These are phyloP conservation scores for Anoplolepis gracilipes DNA, from an alignment of 1,140 invertebrate genomes.

Conservation along the genomic window DNA sequence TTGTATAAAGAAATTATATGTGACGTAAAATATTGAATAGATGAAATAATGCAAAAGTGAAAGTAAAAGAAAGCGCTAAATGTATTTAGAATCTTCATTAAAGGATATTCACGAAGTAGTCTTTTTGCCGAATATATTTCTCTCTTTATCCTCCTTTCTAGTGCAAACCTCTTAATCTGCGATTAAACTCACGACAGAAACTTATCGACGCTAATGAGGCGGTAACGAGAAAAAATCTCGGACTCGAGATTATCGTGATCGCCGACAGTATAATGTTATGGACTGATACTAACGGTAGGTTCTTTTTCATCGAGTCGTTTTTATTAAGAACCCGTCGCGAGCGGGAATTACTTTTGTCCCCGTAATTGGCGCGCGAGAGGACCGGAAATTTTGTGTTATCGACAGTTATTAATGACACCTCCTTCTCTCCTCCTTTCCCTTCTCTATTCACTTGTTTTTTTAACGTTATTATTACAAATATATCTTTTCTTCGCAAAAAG, in stretches of 20 bases:
- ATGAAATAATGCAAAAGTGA: not conserved
- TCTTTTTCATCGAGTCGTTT: slow-evolving; percentile 42
- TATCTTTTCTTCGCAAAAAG: not conserved
- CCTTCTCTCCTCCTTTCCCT: not conserved
- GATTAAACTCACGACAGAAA: slow-evolving; percentile 38
- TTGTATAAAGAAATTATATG: not conserved
- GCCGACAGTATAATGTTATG: slow-evolving; percentile 46
- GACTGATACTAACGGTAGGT: slow-evolving; percentile 35
- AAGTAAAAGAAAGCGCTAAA: not conserved
- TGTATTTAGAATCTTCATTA: not conserved
- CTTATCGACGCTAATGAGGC: slow-evolving; percentile 55
- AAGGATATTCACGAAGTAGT: not conserved
- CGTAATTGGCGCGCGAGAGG: slow-evolving; percentile 39
- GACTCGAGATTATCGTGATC: slow-evolving; percentile 49
- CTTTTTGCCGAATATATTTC: not conserved
- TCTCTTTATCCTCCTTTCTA: slow-evolving; percentile 1
- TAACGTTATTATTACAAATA: slow-evolving; percentile 21
- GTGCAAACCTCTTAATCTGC: slow-evolving; percentile 36
- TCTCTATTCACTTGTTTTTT: not conserved
- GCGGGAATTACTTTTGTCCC: slow-evolving; percentile 54
- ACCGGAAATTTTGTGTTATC: slow-evolving; percentile 52
- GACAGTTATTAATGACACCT: slow-evolving; percentile 53
- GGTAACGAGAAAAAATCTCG: slow-evolving; percentile 51
- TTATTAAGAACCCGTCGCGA: slow-evolving; percentile 41
- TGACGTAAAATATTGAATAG: not conserved